Conservation (phyloP, 2,888 invertebrate species). For the Bhutanitis thaidina region DNA sequence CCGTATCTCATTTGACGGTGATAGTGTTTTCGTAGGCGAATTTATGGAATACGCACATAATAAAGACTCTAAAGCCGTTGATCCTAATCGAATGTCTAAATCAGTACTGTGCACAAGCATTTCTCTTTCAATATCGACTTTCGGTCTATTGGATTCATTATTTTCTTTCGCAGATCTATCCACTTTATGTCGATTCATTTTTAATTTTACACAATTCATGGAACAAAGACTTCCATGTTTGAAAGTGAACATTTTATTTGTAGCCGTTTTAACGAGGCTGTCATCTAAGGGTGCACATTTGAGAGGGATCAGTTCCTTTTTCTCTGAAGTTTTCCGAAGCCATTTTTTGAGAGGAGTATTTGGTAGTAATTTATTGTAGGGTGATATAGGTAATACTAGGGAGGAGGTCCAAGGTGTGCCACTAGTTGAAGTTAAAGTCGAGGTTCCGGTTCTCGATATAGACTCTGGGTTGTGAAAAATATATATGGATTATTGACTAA, state of each 20-base stretch:
- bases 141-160: constrained; percentile 29
- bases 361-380: neutral
- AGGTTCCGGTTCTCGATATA: constrained; percentile 10
- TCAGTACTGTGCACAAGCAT: constrained; percentile 47
- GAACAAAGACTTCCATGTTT: constrained; percentile 42
- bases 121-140: constrained; percentile 39
- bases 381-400: neutral
- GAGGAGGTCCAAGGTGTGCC: constrained; percentile 2
- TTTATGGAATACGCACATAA: constrained; percentile 28
- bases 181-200: constrained; percentile 10
- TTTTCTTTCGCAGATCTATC: constrained; percentile 25
- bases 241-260: constrained; percentile 6
- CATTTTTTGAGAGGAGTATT: neutral
- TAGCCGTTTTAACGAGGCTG: neutral
- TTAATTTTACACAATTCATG: constrained; percentile 41
- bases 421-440: neutral
- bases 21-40: constrained; percentile 17
- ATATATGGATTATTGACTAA: neutral
- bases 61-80: constrained; percentile 24
- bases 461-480: constrained; percentile 16
- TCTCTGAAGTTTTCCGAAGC: constrained; percentile 2
- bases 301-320: constrained; percentile 19
- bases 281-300: constrained; percentile 7
- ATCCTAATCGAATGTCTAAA: constrained; percentile 37
- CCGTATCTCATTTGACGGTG: constrained; percentile 14